A percentile compares a stretch with the other conserved stretches of the same genome.
Evolutionary conservation across 2,888 invertebrate genomes (phyloP).

Genomic region (Cerastoderma edule): DNA sequence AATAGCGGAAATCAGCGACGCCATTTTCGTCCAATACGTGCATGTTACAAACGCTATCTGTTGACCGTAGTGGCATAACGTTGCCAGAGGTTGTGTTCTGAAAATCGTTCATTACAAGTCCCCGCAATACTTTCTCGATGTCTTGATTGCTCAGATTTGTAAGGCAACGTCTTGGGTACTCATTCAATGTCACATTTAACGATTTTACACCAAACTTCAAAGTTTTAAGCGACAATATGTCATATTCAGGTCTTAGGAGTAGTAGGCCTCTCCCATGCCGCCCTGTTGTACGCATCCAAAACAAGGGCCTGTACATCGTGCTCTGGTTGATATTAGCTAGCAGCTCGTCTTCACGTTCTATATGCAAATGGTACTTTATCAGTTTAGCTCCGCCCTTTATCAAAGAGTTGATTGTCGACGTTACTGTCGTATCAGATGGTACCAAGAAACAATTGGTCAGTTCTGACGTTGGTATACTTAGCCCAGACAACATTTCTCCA

Average conservation of each 20-base stretch:
- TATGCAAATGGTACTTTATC: constrained; percentile 45
- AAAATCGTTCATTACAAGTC: constrained; percentile 71
- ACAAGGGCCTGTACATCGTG: constrained; percentile 50
- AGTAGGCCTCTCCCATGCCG: constrained; percentile 74
- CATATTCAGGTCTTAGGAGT: constrained; percentile 75
- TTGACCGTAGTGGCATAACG: constrained; percentile 24
- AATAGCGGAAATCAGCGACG: constrained; percentile 44
- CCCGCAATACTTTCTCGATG: constrained; percentile 48
- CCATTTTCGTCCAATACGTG: constrained; percentile 38
- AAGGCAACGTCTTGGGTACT: constrained; percentile 70
- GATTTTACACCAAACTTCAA: constrained; percentile 70
- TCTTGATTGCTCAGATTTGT: constrained; percentile 36
- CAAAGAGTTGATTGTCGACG: constrained; percentile 29
- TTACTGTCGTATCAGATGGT: constrained; percentile 29
- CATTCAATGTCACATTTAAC: constrained; percentile 65
- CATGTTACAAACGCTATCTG: constrained; percentile 67
- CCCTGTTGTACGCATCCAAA: constrained; percentile 70
- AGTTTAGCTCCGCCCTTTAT: constrained; percentile 48
- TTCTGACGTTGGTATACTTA: too few species aligned
- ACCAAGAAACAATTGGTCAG: too few species aligned
- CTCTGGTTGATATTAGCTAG: constrained; percentile 25
- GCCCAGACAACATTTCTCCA: too few species aligned
- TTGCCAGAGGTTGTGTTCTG: constrained; percentile 32
- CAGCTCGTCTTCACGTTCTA: constrained; percentile 26
- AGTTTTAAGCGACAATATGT: constrained; percentile 70